Base-by-base conservation (phyloP, 1,140 invertebrate genomes). In the Eurosta solidaginis region DNA sequence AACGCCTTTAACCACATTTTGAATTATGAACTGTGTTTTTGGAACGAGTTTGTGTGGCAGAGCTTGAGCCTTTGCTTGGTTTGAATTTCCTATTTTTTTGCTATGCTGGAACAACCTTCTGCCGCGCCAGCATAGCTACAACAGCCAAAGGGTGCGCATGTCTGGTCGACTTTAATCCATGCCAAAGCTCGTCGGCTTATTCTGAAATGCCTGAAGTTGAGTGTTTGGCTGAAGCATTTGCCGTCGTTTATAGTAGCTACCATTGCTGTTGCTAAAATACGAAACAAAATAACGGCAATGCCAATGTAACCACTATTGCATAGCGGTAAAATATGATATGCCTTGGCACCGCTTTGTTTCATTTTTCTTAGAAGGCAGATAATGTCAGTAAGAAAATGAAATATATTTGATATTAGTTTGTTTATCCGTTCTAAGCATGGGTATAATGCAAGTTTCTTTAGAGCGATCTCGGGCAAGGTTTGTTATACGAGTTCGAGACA, bases 1-100 rank as follows among this genome's bases (percentile, higher is more conserved):
- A 68, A 68, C 59, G 59, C 59, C 59, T 68, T 68, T 33, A 68
- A 40, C 59, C 59, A 68, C n/a, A n/a, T 68, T 42, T 68, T 36
- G 33, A 68, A 22, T 68, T 68, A 68, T 36, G 59, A 42, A 36
- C 33, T 68, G 59, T 68, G 59, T 20, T 22, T 22, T 3, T 40
- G 59, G 12, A 2, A 2, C n/a, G 12, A 68, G 29, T 40, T 42
- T 10, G n/a, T 2, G 7, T 54, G 50, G 50, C 54, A 47, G 3
- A 17, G 54, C n/a, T n/a, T n/a, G n/a, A n/a, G n/a, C n/a, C n/a
- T n/a, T n/a, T n/a, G n/a, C n/a, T n/a, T n/a, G n/a, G n/a, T n/a
- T n/a, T n/a, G n/a, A n/a, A n/a, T n/a, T n/a, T n/a, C n/a, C n/a
- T n/a, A n/a, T n/a, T n/a, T n/a, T n/a, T n/a, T n/a, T n/a, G n/a